Evolutionary conservation across 2,888 invertebrate genomes (phyloP).

Genomic region (Rhagonycha lutea): DNA sequence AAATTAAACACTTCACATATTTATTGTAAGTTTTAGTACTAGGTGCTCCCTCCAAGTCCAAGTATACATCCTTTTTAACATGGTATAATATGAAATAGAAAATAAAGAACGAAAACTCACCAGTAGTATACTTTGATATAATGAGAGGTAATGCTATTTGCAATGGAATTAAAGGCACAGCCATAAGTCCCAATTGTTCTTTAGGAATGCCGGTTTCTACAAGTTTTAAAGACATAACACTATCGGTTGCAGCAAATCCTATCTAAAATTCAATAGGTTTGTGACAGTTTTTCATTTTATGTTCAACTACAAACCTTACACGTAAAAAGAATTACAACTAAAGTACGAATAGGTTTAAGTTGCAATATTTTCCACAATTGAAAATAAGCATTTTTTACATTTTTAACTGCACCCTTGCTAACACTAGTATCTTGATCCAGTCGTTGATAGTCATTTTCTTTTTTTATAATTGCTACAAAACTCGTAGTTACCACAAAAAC

Average conservation of each 20-base stretch:
- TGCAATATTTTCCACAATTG: constrained; percentile 81
- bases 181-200: constrained; percentile 90
- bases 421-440: constrained; percentile 49
- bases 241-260: constrained; percentile 94
- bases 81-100: too few relatives aligned
- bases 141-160: constrained; percentile 88
- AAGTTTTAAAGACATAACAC: constrained; percentile 91
- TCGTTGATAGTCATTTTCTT: constrained; percentile 65
- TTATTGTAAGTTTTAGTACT: too few relatives aligned
- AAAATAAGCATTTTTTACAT: constrained; percentile 76
- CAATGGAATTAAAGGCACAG: constrained; percentile 90
- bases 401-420: constrained; percentile 49
- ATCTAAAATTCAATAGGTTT: constrained; percentile 61
- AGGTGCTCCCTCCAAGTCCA: too few relatives aligned
- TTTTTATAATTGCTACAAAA: constrained; percentile 85
- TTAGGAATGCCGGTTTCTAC: constrained; percentile 96
- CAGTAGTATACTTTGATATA: constrained; percentile 63
- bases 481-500: constrained; percentile 90
- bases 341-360: constrained; percentile 78
- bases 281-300: neutral
- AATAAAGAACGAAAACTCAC: constrained; percentile 35
- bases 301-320: constrained; percentile 69
- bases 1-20: too few relatives aligned
- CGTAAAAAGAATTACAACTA: constrained; percentile 83
- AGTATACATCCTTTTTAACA: too few relatives aligned